These are phyloP conservation scores for Yponomeuta malinellus DNA, from an alignment of 2,888 invertebrate genomes.

Conservation along the genomic window DNA sequence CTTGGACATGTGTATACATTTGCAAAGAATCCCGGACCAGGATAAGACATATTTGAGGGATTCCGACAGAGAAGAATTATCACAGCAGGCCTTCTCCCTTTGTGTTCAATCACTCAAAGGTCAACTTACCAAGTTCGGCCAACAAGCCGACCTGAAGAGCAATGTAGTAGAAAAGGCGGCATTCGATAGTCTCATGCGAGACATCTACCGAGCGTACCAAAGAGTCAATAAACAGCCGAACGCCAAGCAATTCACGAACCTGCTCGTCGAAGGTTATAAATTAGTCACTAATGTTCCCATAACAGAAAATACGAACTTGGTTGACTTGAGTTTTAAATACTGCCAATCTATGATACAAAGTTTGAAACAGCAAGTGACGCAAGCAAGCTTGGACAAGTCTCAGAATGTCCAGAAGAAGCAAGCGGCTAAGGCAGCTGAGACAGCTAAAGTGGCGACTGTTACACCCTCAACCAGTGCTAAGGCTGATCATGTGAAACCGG, in stretches of 20 bases:
- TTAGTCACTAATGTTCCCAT: conserved; percentile 77
- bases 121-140: conserved; percentile 73
- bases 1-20: conserved; percentile 85
- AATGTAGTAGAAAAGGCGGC: conserved; percentile 67
- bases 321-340: conserved; percentile 82
- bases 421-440: conserved; percentile 31
- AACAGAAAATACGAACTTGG: conserved; percentile 77
- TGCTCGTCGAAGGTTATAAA: conserved; percentile 83
- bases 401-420: conserved; percentile 59
- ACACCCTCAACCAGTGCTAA: background rate
- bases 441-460: conserved; percentile 4
- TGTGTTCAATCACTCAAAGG: conserved; percentile 82
- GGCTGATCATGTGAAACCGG: conserved; percentile 2
- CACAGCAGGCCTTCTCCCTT: conserved; percentile 85
- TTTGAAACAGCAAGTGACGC: conserved; percentile 72
- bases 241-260: conserved; percentile 77
- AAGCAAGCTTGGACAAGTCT: conserved; percentile 51
- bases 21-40: conserved; percentile 87
- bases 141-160: conserved; percentile 61
- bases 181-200: conserved; percentile 68
- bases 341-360: conserved; percentile 78
- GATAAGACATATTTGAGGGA: conserved; percentile 94
- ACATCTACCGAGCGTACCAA: conserved; percentile 81
- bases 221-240: conserved; percentile 78
- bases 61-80: conserved; percentile 86